Evolutionary conservation across 2,888 invertebrate genomes (phyloP), one percentile per base, ranked within the genome.

Genomic region (Acanthosepion lycidas): DNA sequence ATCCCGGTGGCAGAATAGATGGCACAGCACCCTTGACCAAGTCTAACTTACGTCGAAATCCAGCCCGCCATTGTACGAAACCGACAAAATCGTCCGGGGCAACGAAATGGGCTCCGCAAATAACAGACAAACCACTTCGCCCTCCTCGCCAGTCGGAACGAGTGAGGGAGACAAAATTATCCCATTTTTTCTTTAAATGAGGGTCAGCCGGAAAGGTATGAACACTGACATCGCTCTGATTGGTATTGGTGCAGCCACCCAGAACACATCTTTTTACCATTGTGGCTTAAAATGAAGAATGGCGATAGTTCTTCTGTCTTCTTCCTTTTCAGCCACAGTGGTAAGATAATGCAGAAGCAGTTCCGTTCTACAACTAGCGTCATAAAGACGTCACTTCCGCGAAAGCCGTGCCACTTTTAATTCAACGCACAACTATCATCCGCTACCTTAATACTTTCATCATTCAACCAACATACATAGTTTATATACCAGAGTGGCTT

Each of bases 321-420:
- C 55, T 18, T 55, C 78, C 42, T 64, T 33, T 78, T 78, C 78
- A 78, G 78, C 78, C 78, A 78, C 78, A 33, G 78, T 78, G n/a
- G 78, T n/a, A 8, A 78, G 78, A 33, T 78, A 33, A 59, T 42
- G 42, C 20, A 20, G 59, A 59, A 23, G 78, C n/a, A 15, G n/a
- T 78, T 78, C 78, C 78, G n/a, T 78, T 78, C 78, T 78, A 78
- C 78, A 78, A 78, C 78, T 78, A 78, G 20, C 78, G 78, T 78
- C 78, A 78, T 78, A 9, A 78, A n/a, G 12, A 78, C 78, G 78
- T 78, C 78, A 78, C n/a, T 78, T 78, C 78, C 78, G 78, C n/a
- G 20, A 78, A 33, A 78, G n/a, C 78, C n/a, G 78, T 33, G 78
- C 78, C 15, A 78, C n/a, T 78, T 78, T 78, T 5, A n/a, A 12